Conservation (phyloP, 1,140 invertebrate genomes). For the Arctopsyche grandis region DNA sequence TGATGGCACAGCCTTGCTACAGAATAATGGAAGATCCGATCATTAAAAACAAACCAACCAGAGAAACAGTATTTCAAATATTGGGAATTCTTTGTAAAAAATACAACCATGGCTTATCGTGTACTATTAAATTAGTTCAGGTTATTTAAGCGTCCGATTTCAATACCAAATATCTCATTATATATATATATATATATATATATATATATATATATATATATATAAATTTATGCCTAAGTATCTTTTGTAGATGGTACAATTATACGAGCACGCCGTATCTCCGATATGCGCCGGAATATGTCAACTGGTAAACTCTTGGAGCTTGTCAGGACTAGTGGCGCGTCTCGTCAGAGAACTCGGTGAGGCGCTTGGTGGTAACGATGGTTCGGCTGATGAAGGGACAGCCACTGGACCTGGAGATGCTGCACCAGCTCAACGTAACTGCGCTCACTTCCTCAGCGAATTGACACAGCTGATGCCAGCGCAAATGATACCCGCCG, state of each 20-base stretch:
- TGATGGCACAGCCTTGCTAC: constrained; percentile 77
- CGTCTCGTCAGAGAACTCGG: constrained; percentile 80
- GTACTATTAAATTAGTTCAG: constrained; percentile 74
- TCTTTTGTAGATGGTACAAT: constrained; percentile 74
- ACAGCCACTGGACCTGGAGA: constrained; percentile 64
- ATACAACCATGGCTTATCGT: constrained; percentile 80
- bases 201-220: not conserved
- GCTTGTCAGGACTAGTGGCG: constrained; percentile 72
- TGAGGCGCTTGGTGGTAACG: constrained; percentile 67
- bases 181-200: not conserved
- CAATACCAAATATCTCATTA: not conserved
- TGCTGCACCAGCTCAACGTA: constrained; percentile 71
- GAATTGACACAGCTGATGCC: constrained; percentile 75
- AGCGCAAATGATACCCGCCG: constrained; percentile 71
- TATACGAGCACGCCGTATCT: constrained; percentile 75
- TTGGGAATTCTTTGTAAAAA: constrained; percentile 83
- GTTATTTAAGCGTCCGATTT: constrained; percentile 57
- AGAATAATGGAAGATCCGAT: constrained; percentile 76
- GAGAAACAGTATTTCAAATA: constrained; percentile 79
- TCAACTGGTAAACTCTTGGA: constrained; percentile 72
- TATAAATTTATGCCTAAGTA: not conserved
- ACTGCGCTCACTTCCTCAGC: constrained; percentile 74
- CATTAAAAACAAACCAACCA: constrained; percentile 72
- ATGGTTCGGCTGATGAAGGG: constrained; percentile 64
- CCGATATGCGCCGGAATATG: constrained; percentile 76